phyloP scores from a whole-genome alignment of 2,888 invertebrate genomes.

The Caradrina kadenii region DNA sequence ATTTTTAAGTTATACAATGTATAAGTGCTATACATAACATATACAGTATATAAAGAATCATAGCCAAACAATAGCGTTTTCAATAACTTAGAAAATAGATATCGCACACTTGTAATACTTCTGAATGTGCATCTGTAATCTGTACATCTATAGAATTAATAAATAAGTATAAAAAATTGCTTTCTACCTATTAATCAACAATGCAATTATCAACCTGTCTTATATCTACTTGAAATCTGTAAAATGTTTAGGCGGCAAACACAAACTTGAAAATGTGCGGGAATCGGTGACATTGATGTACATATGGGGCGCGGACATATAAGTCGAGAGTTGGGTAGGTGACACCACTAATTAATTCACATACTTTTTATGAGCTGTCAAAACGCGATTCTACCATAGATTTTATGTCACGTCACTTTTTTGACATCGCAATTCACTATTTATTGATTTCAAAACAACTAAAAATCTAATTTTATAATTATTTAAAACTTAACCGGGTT shows the following conservation, averaged over 20 bases:
- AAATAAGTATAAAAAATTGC: background rate
- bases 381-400: no score
- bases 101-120: background rate
- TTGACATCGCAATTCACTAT: no score
- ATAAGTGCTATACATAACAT: slow-evolving; percentile 26
- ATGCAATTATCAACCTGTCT: background rate
- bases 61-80: background rate
- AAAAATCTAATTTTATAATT: no score
- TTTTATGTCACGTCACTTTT: no score
- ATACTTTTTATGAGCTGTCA: no score
- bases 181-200: background rate
- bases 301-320: no score
- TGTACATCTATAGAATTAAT: background rate
- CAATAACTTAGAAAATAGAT: background rate
- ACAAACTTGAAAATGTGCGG: no score
- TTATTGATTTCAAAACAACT: no score
- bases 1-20: slow-evolving; percentile 39
- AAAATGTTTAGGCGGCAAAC: background rate
- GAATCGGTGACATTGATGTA: no score
- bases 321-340: no score
- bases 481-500: no score
- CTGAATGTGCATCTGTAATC: slow-evolving; percentile 10
- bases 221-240: background rate
- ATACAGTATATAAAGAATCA: background rate
- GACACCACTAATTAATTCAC: no score